Evolutionary conservation across 2,888 invertebrate genomes (phyloP).

Genomic region (Euplexia lucipara): DNA sequence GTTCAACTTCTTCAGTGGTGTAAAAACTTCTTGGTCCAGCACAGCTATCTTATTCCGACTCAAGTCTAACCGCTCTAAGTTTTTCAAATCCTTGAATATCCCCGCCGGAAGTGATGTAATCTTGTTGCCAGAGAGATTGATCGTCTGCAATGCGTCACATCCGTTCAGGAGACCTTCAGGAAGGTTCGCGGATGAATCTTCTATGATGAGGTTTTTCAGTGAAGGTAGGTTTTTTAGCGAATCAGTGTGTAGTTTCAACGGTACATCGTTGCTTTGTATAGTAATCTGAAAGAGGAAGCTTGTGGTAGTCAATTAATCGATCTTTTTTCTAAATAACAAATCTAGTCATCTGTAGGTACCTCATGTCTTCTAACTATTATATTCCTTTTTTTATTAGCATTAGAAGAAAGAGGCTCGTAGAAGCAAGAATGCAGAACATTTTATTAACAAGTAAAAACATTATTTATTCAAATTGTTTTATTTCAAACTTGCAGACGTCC

Average conservation of each 20-base stretch:
- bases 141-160: conserved; percentile 9
- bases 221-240: conserved; percentile 41
- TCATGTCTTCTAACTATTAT: too few relatives aligned
- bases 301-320: not conserved
- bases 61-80: conserved; percentile 57
- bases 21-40: conserved; percentile 15
- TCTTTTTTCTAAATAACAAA: too few relatives aligned
- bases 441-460: too few relatives aligned
- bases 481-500: too few relatives aligned
- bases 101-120: conserved; percentile 26
- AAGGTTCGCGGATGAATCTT: conserved; percentile 5
- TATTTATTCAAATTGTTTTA: too few relatives aligned
- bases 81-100: conserved; percentile 22
- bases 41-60: conserved; percentile 40
- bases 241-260: conserved; percentile 14
- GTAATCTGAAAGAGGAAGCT: conserved; percentile 44
- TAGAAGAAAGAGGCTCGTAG: too few relatives aligned
- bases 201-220: conserved; percentile 33
- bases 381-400: too few relatives aligned
- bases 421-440: too few relatives aligned
- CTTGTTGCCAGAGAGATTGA: conserved; percentile 30
- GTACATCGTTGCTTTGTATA: not conserved
- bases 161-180: conserved; percentile 38
- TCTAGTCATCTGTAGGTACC: too few relatives aligned
- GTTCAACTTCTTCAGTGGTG: conserved; percentile 26